Conservation (phyloP, 92 coral and sea anemone species). For the Desmophyllum pertusum region DNA sequence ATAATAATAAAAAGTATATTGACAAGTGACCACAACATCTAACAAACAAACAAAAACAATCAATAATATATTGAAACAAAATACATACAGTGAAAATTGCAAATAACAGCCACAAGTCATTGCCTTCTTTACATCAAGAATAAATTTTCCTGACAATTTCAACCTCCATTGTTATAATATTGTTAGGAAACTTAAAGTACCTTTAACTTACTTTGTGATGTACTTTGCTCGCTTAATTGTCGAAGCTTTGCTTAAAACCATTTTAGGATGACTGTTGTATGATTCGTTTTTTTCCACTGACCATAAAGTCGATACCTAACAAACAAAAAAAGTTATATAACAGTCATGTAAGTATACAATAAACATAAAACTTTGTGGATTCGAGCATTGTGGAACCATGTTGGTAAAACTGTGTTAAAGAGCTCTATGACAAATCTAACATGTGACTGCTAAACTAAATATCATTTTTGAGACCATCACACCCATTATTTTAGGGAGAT, state of each 20-base stretch:
- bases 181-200: not conserved
- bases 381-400: no score
- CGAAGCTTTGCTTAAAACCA: conserved; percentile 89
- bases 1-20: not conserved
- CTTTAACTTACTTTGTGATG: conserved; percentile 91
- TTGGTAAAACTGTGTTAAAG: no score
- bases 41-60: not conserved
- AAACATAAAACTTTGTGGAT: not conserved
- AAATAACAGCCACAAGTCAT: no score
- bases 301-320: conserved; percentile 96
- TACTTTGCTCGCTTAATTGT: conserved; percentile 95
- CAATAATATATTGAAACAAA: no score
- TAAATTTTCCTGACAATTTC: no score
- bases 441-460: no score
- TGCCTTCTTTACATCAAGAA: no score
- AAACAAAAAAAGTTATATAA: not conserved
- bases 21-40: not conserved
- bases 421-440: no score
- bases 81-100: no score
- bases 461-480: no score
- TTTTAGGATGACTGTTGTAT: conserved; percentile 76
- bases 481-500: no score
- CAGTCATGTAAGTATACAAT: not conserved
- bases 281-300: conserved; percentile 97
- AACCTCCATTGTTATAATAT: not conserved